Conservation (phyloP, 2,113 vertebrate species). For the Tychaedon coryphoeus region DNA sequence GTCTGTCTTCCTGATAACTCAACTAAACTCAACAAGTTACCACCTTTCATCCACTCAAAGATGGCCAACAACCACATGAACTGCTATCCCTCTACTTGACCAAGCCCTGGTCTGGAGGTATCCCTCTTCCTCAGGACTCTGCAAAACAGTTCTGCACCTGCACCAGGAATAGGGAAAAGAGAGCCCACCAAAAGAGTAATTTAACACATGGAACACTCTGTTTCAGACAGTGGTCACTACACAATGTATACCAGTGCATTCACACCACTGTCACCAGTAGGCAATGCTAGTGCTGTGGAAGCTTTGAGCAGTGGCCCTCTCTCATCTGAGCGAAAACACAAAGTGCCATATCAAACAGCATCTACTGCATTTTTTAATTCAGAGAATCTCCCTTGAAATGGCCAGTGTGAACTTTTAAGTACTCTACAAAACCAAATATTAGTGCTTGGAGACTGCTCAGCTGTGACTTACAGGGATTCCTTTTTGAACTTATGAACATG, state of each 20-base stretch:
- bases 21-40: neutral
- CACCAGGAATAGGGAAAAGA: neutral
- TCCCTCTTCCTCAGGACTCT: neutral
- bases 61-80: neutral
- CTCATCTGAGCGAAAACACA: neutral
- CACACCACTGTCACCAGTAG: neutral
- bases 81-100: neutral
- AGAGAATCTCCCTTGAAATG: neutral
- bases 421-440: neutral
- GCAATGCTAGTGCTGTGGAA: neutral
- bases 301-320: neutral
- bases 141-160: neutral
- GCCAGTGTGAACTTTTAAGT: neutral
- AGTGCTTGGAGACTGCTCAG: neutral
- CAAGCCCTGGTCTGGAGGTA: neutral
- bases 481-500: neutral
- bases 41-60: neutral
- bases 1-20: neutral
- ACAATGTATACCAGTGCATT: rapidly evolving
- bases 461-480: neutral
- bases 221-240: neutral
- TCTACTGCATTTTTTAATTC: neutral
- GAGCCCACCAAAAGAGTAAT: neutral
- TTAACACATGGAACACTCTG: neutral
- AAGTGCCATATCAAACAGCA: neutral